Base-by-base conservation (phyloP, 2,888 invertebrate genomes). In the Helobdella robusta region DNA sequence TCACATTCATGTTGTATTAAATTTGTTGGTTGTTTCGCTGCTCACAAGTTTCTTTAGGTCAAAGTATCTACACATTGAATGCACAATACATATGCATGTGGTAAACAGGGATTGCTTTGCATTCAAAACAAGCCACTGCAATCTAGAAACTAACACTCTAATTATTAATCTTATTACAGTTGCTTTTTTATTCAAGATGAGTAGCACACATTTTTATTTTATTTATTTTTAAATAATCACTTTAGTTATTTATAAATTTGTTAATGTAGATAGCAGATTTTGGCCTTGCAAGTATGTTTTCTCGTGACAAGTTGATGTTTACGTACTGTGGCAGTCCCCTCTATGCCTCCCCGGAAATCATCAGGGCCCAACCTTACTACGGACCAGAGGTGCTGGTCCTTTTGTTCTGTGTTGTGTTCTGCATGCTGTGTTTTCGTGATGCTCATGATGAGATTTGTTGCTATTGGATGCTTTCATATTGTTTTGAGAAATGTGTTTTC, bases 371-470 rank as follows among this genome's bases (percentile, higher is more conserved):
- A 8, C 93, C 94, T 0, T 95, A 95, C 78, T 88, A 89, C 76
- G 98, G 98, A 5, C 97, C 97, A 2, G 97, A 98, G 85, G 94
- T 87, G n/a, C n/a, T n/a, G n/a, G n/a, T n/a, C n/a, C n/a, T n/a
- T n/a, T n/a, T n/a, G n/a, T n/a, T n/a, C n/a, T n/a, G n/a, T n/a
- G n/a, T n/a, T n/a, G 40, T 40, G 40, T 8, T 40, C 15, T 46
- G 25, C 54, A 11, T 30, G 25, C 0, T 40, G 44, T 25, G 5
- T 15, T 40, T 8, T 11, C 40, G 8, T 8, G 40, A 40, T 40
- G 40, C 8, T 8, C 11, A 40, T 40, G 40, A 15, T 40, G 8
- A 15, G 40, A 40, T 8, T 40, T 8, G 40, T 40, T 40, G 40
- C 15, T 40, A 15, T 40, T 11, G 52, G 52, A 20, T 18, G 2